Percentiles rank a stretch among this genome's conserved stretches.
These are phyloP conservation scores for Euphonia xanthogaster DNA, from an alignment of 2,797 vertebrate genomes.

Conservation along the genomic window DNA sequence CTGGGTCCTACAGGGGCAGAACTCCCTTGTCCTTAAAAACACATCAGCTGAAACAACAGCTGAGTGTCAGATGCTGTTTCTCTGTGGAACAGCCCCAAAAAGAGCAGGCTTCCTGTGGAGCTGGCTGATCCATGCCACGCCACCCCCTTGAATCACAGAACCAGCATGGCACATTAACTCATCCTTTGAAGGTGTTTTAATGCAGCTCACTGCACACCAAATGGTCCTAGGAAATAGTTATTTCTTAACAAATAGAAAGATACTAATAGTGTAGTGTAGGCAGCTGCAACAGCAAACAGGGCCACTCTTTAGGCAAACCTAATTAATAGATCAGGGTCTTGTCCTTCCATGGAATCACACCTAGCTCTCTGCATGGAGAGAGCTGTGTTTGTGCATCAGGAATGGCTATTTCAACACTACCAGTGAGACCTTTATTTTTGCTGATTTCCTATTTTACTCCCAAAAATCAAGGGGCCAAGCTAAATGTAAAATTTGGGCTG, in stretches of 20 bases:
- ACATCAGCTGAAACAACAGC: rapidly evolving
- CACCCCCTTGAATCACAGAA: neutral
- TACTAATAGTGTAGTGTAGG: neutral
- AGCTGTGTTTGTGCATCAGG: neutral
- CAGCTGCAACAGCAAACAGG: neutral
- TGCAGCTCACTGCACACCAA: neutral
- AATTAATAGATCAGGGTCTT: neutral
- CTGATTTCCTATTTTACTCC: neutral
- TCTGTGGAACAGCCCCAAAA: neutral
- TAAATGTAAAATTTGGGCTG: neutral
- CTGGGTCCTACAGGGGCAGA: neutral
- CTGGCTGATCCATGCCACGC: rapidly evolving
- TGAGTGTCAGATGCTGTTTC: neutral
- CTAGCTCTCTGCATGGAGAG: neutral
- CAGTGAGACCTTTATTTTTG: neutral
- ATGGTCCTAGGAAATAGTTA: neutral
- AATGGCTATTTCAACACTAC: neutral
- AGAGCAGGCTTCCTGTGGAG: rapidly evolving
- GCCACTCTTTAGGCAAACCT: neutral
- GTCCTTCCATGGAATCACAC: neutral
- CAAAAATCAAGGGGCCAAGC: neutral
- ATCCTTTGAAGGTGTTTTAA: neutral
- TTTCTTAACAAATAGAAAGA: neutral
- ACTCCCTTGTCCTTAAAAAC: neutral
- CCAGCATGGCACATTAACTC: neutral